Conservation (phyloP, 2,797 vertebrate species). For the Sciurus carolinensis region DNA sequence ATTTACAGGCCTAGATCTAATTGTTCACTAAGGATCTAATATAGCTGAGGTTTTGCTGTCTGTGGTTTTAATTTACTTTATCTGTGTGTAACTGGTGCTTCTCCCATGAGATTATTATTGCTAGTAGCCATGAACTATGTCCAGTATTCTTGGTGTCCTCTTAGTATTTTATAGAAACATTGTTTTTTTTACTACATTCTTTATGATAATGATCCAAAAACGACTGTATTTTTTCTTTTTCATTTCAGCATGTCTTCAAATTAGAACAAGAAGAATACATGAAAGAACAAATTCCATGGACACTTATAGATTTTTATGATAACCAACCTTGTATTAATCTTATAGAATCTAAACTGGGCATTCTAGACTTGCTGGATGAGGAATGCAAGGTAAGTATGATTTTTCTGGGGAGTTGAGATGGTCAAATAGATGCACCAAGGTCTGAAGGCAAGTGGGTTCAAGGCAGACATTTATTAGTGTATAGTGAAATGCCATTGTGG, state of each 20-base stretch:
- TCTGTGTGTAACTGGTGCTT: slow-evolving; percentile 45
- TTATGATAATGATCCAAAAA: slow-evolving; percentile 49
- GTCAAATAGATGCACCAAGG: background rate
- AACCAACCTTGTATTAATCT: slow-evolving; percentile 99
- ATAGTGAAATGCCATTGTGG: background rate
- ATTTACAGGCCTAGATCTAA: background rate
- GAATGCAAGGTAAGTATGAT: slow-evolving; percentile 94
- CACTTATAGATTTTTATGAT: slow-evolving; percentile 99
- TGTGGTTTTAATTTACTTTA: slow-evolving; percentile 47
- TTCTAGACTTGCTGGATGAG: slow-evolving; percentile 98
- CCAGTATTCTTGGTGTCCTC: background rate
- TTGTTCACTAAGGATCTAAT: background rate
- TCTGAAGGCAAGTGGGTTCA: background rate
- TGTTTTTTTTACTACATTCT: slow-evolving; percentile 45
- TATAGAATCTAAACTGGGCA: slow-evolving; percentile 98
- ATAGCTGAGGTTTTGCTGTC: slow-evolving; percentile 13
- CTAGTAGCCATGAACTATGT: slow-evolving; percentile 7
- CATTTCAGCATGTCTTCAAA: slow-evolving; percentile 97
- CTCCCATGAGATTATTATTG: background rate
- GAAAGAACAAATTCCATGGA: slow-evolving; percentile 99
- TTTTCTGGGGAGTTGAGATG: slow-evolving; percentile 15
- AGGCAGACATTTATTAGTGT: slow-evolving; percentile 4
- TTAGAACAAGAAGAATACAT: slow-evolving; percentile 99
- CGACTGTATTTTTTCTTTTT: slow-evolving; percentile 69
- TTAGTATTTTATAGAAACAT: slow-evolving; percentile 27